Evolutionary conservation across 1,140 invertebrate species (phyloP), one percentile per base, ranked within the genome.

Genomic region (Gonatopus flavifemur): DNA sequence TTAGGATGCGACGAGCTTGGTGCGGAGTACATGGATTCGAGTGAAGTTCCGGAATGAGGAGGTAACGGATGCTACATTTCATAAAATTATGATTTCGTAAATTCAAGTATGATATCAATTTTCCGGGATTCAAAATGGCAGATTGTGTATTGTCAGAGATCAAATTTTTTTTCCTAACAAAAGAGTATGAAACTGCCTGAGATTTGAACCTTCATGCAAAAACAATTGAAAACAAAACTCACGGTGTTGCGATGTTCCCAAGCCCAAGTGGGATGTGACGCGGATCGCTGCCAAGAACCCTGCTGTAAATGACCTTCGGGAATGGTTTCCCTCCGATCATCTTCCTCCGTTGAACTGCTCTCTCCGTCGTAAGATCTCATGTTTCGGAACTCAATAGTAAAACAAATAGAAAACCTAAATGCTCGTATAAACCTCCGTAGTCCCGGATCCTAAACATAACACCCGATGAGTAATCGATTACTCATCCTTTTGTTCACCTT

Each of bases 361-460:
- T 78, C 76, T 6, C 74, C 76, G 51, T 78, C 76, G 45, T 78
- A 78, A 0, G 76, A 78, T 24, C 74, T 70, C 76, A 78, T 78
- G 39, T 56, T 56, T 49, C 28, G 16, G 3, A 18, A 48, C n/a
- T n/a, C n/a, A n/a, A n/a, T n/a, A n/a, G n/a, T n/a, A n/a, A n/a
- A n/a, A n/a, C n/a, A n/a, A n/a, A n/a, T n/a, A n/a, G n/a, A n/a
- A n/a, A n/a, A n/a, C n/a, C n/a, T n/a, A n/a, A n/a, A n/a, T n/a
- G n/a, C n/a, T n/a, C n/a, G n/a, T n/a, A n/a, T n/a, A n/a, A n/a
- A n/a, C n/a, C n/a, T n/a, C n/a, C n/a, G n/a, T n/a, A n/a, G n/a
- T n/a, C n/a, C n/a, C n/a, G n/a, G n/a, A n/a, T n/a, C n/a, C n/a
- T n/a, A n/a, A n/a, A n/a, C n/a, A n/a, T n/a, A n/a, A n/a, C n/a